Conservation (phyloP, 2,797 vertebrate species). For the Hozukius guyotensis region DNA sequence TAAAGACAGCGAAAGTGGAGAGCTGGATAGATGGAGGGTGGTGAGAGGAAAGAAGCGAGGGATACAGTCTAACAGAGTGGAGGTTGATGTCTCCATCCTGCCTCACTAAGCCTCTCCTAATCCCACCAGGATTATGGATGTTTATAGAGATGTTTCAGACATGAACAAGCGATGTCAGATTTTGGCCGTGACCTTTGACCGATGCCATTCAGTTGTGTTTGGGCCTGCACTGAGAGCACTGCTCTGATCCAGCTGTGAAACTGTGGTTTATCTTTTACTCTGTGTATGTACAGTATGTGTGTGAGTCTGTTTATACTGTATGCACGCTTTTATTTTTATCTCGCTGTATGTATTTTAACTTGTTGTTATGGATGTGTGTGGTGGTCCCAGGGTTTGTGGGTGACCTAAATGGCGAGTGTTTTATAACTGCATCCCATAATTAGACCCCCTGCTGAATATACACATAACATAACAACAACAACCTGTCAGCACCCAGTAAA, state of each 20-base stretch:
- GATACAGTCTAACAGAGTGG: constrained; percentile 18
- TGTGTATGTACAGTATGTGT: neutral
- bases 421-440: constrained; percentile 14
- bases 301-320: neutral
- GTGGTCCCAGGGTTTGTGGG: neutral
- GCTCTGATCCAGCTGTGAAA: constrained; percentile 11
- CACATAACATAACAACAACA: neutral
- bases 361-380: neutral
- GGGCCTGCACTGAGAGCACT: neutral
- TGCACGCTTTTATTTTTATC: constrained; percentile 6
- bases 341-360: neutral
- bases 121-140: constrained; percentile 47
- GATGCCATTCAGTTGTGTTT: constrained; percentile 8
- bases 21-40: constrained; percentile 13
- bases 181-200: constrained; percentile 37
- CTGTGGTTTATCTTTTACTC: neutral
- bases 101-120: constrained; percentile 42
- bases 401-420: constrained; percentile 13
- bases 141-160: constrained; percentile 49
- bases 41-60: constrained; percentile 14
- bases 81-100: constrained; percentile 30
- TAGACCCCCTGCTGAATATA: constrained; percentile 7
- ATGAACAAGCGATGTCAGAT: constrained; percentile 35
- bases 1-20: neutral
- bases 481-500: constrained; percentile 7